Base-by-base conservation (phyloP, 2,888 invertebrate genomes). In the Thalpophila matura region DNA sequence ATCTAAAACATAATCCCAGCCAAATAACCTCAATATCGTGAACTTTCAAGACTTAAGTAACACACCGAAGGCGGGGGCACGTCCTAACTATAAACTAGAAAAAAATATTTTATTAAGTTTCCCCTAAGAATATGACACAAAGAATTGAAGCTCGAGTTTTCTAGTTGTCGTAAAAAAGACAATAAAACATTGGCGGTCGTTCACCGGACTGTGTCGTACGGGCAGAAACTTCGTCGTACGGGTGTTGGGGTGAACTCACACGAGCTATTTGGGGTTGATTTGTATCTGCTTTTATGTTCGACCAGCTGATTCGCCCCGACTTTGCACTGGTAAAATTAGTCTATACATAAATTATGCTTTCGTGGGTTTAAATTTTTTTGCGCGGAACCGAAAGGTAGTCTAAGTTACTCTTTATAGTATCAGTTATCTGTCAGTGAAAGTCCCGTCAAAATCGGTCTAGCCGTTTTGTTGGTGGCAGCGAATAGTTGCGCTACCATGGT, bases 101-200 rank as follows among this genome's bases (percentile, higher is more conserved):
- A 79, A 77, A 79, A 60, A 77, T 74, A 70, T 71, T 67, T 77
- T 79, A 79, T 79, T 70, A 68, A 78, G 65, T 79, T 79, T 77
- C 49, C 64, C 50, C 60, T 53, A 63, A 79, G 80, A 77, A 79
- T 79, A 78, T 79, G 80, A 79, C 77, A 73, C 69, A 79, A 68
- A 75, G 76, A 68, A 79, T 42, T 67, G 38, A 64, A 60, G 74
- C 37, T 18, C 40, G 35, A 75, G 69, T 75, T 77, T 77, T 70
- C 77, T 72, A 80, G 66, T 65, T 77, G 64, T 75, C 80, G 70
- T 78, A 78, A 79, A 79, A 78, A 79, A 66, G 63, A 77, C 75
- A 80, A 80, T 80, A 80, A 75, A 79, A 72, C 62, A 77, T 70
- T 61, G 74, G 53, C 54, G 58, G 50, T 66, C 72, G 62, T 74